A percentile compares a stretch with the other conserved stretches of the same genome.
These are phyloP conservation scores for Megalonaias nervosa DNA, from an alignment of 1,140 invertebrate genomes.

Conservation along the genomic window DNA sequence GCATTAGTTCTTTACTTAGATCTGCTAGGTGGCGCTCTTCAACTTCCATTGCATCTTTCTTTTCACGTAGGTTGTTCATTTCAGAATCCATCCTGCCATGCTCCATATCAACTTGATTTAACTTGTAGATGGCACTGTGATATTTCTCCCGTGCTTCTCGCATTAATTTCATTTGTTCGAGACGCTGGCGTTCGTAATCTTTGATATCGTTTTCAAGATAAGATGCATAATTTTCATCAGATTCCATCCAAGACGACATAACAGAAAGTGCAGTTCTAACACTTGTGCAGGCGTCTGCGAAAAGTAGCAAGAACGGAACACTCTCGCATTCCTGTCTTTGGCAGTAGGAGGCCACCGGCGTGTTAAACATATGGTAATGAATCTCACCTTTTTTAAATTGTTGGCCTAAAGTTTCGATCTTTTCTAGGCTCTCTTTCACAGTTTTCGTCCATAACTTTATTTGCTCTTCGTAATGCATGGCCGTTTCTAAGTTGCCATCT, in stretches of 20 bases:
- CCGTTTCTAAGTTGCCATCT: constrained; percentile 47
- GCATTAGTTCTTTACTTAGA: constrained; percentile 44
- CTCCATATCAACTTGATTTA: constrained; percentile 43
- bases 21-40: constrained; percentile 46
- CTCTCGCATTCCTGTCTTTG: constrained; percentile 44
- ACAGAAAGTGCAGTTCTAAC: constrained; percentile 43
- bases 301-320: constrained; percentile 53
- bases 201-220: constrained; percentile 55
- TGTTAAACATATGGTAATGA: constrained; percentile 30
- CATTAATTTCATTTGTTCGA: constrained; percentile 40
- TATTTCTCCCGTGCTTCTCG: constrained; percentile 43
- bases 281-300: constrained; percentile 56
- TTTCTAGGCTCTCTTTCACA: constrained; percentile 32
- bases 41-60: constrained; percentile 36
- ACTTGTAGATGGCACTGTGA: constrained; percentile 44
- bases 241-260: constrained; percentile 52
- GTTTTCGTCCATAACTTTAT: constrained; percentile 39
- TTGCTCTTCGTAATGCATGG: constrained; percentile 49
- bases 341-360: constrained; percentile 40
- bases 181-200: constrained; percentile 49
- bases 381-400: constrained; percentile 28
- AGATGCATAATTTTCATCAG: constrained; percentile 53
- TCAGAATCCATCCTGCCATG: constrained; percentile 31
- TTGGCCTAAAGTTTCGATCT: constrained; percentile 21
- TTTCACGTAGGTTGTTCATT: constrained; percentile 37